Conservation (phyloP, 2,797 vertebrate genomes). For the Fundulus diaphanus region DNA sequence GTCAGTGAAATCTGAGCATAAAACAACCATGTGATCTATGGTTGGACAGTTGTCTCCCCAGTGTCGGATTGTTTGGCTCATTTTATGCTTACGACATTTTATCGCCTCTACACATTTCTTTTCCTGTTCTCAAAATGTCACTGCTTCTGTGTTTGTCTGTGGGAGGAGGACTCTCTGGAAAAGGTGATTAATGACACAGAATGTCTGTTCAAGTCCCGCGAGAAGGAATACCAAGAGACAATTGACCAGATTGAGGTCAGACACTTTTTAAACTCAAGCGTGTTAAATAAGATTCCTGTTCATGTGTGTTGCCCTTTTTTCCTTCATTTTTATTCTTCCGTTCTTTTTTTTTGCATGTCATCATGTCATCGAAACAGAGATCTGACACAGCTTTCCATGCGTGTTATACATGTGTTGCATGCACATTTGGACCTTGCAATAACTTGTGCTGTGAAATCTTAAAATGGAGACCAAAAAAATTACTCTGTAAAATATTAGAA, state of each 20-base stretch:
- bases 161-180: slow-evolving; percentile 92
- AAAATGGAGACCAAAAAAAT: neutral
- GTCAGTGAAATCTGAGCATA: slow-evolving; percentile 59
- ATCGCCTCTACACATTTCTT: neutral
- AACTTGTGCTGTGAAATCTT: neutral
- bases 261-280: neutral
- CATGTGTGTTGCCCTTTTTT: neutral
- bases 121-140: neutral
- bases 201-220: slow-evolving; percentile 93
- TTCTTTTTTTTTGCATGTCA: neutral
- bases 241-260: slow-evolving; percentile 98
- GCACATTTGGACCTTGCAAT: neutral
- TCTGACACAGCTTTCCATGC: neutral
- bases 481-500: no score
- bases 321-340: neutral
- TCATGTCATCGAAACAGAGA: neutral
- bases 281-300: slow-evolving; percentile 1
- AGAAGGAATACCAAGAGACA: slow-evolving; percentile 98
- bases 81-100: slow-evolving; percentile 10
- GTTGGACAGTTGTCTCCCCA: slow-evolving; percentile 14
- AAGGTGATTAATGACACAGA: slow-evolving; percentile 98
- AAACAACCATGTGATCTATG: slow-evolving; percentile 19
- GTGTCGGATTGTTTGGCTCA: slow-evolving; percentile 16
- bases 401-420: neutral
- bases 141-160: slow-evolving; percentile 40